phyloP scores from a whole-genome alignment of 2,888 invertebrate genomes.

The Temnothorax ravouxi region DNA sequence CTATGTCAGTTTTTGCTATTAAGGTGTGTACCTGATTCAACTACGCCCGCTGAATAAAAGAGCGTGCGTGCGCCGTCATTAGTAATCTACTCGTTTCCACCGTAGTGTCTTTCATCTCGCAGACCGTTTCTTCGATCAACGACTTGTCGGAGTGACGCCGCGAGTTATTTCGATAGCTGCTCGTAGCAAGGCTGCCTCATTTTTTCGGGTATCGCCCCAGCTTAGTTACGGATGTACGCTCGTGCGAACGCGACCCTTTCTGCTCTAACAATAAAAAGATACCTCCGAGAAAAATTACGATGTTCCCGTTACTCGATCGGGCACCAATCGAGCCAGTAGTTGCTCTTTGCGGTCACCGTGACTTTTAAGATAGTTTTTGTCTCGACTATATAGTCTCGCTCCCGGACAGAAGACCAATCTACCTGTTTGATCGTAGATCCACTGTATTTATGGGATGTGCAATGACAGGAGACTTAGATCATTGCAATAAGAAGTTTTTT shows the following conservation, averaged over 20 bases:
- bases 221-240: constrained; percentile 61
- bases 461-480: not conserved
- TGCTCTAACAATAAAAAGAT: constrained; percentile 73
- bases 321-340: constrained; percentile 60
- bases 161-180: constrained; percentile 71
- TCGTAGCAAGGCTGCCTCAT: constrained; percentile 47
- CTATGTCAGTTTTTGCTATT: constrained; percentile 67
- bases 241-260: constrained; percentile 53
- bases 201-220: constrained; percentile 52
- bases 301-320: constrained; percentile 74
- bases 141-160: constrained; percentile 62
- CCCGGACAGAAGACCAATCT: not conserved
- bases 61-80: constrained; percentile 63
- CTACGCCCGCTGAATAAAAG: constrained; percentile 54
- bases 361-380: constrained; percentile 71
- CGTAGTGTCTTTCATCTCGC: constrained; percentile 60
- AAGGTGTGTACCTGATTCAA: constrained; percentile 70
- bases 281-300: constrained; percentile 70
- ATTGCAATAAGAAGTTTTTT: not conserved
- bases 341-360: constrained; percentile 50
- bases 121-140: constrained; percentile 66
- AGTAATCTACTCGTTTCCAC: constrained; percentile 65
- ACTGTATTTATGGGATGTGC: constrained; percentile 35
- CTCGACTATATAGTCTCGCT: constrained; percentile 41
- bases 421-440: not conserved